These are phyloP conservation scores for Cephus runcator DNA, from an alignment of 2,888 invertebrate species.

Conservation along the genomic window DNA sequence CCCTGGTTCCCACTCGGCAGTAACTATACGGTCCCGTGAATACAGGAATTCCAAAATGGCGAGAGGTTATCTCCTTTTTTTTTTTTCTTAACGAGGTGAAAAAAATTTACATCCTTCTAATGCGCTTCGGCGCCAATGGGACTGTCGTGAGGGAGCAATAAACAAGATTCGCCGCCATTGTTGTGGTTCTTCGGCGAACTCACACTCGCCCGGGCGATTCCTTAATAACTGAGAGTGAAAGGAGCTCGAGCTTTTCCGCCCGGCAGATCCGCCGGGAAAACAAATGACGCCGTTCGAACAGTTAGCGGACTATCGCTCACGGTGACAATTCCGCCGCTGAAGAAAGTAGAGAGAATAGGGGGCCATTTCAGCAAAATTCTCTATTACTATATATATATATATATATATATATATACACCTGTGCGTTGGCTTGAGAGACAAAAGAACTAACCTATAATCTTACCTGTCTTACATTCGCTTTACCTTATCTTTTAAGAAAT, in stretches of 20 bases:
- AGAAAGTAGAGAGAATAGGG: background rate
- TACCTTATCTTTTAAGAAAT: no score
- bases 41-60: background rate
- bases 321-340: background rate
- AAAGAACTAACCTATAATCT: no score
- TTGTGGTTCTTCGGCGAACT: background rate
- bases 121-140: background rate
- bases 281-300: background rate
- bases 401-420: background rate
- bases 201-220: background rate
- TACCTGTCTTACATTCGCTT: no score
- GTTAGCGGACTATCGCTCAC: background rate
- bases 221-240: background rate
- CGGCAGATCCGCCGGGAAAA: background rate
- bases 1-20: background rate
- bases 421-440: no score
- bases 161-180: background rate
- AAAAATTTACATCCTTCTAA: background rate
- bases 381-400: background rate
- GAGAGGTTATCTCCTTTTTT: background rate
- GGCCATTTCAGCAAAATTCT: background rate
- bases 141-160: background rate
- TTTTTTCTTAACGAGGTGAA: background rate
- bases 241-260: background rate
- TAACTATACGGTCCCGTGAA: background rate